Evolutionary conservation across 2,113 vertebrate genomes (phyloP).

Genomic region (Hypocryptadius cinnamomeus): DNA sequence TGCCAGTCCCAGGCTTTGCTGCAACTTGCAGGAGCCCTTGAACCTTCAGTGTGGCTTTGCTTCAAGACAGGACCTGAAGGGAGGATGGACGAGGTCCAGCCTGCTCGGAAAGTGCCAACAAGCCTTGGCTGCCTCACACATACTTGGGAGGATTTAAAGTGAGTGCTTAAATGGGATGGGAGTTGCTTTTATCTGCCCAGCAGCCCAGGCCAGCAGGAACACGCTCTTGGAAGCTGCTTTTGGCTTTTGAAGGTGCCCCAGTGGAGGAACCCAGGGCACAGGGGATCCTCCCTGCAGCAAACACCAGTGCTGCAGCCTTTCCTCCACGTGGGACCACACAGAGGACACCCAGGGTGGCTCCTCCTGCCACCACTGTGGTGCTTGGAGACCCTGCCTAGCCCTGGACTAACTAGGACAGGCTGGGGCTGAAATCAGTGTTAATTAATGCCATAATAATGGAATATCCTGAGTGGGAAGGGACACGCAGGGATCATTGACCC

Average conservation of each 20-base stretch:
- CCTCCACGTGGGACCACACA: accelerated
- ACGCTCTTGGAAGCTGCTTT: neutral
- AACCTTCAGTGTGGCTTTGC: neutral
- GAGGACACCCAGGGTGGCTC: neutral
- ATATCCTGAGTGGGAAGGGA: neutral
- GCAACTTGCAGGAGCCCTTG: neutral
- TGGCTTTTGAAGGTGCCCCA: neutral
- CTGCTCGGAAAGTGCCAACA: neutral
- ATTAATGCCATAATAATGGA: neutral
- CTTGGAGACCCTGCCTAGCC: neutral
- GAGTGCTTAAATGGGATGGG: neutral
- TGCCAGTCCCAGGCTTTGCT: neutral
- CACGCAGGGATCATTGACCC: accelerated
- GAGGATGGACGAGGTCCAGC: slow-evolving; percentile 1
- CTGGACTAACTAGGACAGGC: accelerated
- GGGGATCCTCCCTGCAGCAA: neutral
- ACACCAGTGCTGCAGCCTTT: neutral
- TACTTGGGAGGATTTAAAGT: neutral
- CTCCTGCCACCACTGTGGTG: accelerated
- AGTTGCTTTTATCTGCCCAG: neutral
- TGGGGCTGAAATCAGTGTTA: neutral
- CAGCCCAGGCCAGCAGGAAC: slow-evolving; percentile 15
- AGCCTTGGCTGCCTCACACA: neutral
- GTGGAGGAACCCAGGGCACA: neutral
- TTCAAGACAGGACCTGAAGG: neutral